Evolutionary conservation across 1,140 invertebrate genomes (phyloP).

Genomic region (Bombus affinis): DNA sequence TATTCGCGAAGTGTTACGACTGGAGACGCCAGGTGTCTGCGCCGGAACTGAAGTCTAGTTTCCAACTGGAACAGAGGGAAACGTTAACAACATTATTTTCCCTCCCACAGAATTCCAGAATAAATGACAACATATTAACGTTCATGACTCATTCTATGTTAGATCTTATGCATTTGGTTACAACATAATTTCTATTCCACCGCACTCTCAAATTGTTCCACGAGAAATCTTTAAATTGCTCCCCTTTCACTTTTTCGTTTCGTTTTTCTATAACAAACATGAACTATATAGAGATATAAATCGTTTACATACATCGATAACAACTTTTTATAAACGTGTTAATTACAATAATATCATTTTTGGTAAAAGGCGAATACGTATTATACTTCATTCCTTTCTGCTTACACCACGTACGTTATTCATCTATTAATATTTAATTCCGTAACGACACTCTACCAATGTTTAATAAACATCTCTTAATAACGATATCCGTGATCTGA

Average conservation of each 20-base stretch:
- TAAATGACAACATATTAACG: conserved; percentile 2
- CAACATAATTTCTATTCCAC: neutral
- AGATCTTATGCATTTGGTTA: neutral
- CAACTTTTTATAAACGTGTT: too few species aligned
- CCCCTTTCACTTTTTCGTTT: neutral
- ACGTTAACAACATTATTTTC: conserved; percentile 17
- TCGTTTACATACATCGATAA: too few species aligned
- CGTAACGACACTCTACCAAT: neutral
- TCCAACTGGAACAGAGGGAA: conserved; percentile 17
- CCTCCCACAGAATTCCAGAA: neutral
- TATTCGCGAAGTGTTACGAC: neutral
- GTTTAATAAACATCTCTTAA: conserved; percentile 44
- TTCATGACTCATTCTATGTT: neutral
- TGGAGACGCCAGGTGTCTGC: neutral
- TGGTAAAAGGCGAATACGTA: neutral
- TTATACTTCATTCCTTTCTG: neutral
- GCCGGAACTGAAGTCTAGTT: conserved; percentile 3
- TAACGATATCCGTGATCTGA: conserved; percentile 4
- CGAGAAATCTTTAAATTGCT: neutral
- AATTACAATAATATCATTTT: neutral
- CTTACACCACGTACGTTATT: neutral
- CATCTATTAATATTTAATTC: neutral
- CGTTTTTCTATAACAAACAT: neutral
- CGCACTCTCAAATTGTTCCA: neutral
- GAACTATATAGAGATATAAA: too few species aligned